phyloP scores from a whole-genome alignment of 92 coral and sea anemone genomes.

The Pocillopora meandrina region DNA sequence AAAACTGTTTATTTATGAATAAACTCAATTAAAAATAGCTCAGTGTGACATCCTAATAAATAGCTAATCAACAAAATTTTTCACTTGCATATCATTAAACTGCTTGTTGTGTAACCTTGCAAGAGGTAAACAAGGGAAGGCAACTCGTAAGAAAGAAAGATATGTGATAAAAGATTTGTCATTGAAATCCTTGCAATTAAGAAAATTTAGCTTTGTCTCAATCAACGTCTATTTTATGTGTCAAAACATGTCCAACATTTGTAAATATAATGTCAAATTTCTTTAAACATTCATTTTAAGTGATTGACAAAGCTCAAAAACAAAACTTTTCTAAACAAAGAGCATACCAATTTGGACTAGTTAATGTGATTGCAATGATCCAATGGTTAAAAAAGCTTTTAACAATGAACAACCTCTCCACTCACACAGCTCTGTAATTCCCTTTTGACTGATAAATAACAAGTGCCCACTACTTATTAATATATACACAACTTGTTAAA shows the following conservation, averaged over 20 bases:
- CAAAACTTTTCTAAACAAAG: background rate
- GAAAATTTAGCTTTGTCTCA: too few species aligned
- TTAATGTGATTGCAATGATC: background rate
- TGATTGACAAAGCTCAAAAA: background rate
- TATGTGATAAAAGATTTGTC: too few species aligned
- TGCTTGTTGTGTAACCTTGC: too few species aligned
- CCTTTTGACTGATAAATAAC: background rate
- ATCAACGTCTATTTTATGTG: background rate
- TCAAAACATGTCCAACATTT: background rate
- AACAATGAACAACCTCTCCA: background rate
- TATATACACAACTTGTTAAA: background rate
- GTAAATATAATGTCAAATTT: background rate
- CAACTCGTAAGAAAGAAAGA: too few species aligned
- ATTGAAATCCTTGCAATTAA: too few species aligned
- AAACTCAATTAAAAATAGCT: background rate
- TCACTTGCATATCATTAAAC: too few species aligned
- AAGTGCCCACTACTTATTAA: background rate
- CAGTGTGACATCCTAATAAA: background rate
- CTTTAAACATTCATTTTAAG: background rate
- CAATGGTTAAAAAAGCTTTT: background rate
- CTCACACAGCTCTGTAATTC: background rate
- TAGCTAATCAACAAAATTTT: background rate
- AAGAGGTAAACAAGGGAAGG: too few species aligned
- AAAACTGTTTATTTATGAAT: slow-evolving; percentile 59
- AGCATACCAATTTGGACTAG: background rate